Evolutionary conservation across 64 coral and sea anemone species (phyloP), one percentile per base, ranked within the genome.

Genomic region (Montipora efflorescens): DNA sequence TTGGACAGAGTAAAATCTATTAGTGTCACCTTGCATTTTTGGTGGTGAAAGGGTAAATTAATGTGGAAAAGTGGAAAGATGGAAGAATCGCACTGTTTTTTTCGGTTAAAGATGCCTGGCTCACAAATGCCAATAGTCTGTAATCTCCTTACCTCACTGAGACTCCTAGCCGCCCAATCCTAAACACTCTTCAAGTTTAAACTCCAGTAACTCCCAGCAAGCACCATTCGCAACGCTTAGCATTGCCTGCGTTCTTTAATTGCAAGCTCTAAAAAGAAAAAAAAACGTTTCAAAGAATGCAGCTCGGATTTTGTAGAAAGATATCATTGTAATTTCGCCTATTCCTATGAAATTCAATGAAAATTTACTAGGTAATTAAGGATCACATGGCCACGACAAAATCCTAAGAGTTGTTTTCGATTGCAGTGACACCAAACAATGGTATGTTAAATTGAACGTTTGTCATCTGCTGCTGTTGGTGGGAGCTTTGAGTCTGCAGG

Each of bases 371-470:
- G 71, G 71, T 1, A 74, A 74, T 22, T 74, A 0, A 74, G 21
- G n/a, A 74, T 22, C 25, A 74, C 71, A 74, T 43, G 71, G 71
- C 71, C 71, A 74, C 71, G 71, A 74, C 71, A 74, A 74, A 74
- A 74, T 74, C n/a, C 19, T 23, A 74, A 74, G 2, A 74, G 71
- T 74, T 74, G 71, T 74, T 74, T 57, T 25, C 71, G 71, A 74
- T 74, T 74, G 71, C 71, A 74, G 71, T 74, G 71, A 74, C 71
- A 74, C 0, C 71, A 25, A 28, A 74, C 18, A 0, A 74, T 74
- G 71, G 71, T n/a, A 20, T 74, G n/a, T 74, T 74, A 74, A 74
- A 74, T 74, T 74, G 71, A 74, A 74, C 21, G 71, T 74, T 5
- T 74, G 71, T 74, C 71, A 43, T 74, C 71, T 74, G n/a, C 71